Evolutionary conservation across 2,888 invertebrate genomes (phyloP).

Genomic region (Neoscelio sp.): DNA sequence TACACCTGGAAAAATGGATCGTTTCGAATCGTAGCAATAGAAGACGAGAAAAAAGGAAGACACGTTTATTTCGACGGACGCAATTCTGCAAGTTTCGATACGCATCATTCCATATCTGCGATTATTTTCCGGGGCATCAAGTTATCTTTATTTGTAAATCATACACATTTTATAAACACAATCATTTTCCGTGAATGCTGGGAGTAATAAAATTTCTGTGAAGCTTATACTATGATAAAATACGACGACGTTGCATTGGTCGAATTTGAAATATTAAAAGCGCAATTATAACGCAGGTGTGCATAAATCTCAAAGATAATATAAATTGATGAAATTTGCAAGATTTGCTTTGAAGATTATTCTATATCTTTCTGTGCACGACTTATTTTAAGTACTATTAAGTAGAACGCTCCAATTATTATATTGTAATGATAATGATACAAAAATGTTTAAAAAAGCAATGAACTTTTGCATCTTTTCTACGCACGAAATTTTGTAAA

Average conservation of each 20-base stretch:
- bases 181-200: conserved; percentile 49
- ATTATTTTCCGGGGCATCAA: conserved; percentile 44
- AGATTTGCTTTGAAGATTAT: conserved; percentile 33
- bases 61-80: neutral
- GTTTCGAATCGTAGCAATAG: no score
- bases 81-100: conserved; percentile 38
- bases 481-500: neutral
- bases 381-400: neutral
- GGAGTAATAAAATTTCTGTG: conserved; percentile 35
- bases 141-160: conserved; percentile 53
- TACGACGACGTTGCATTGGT: conserved; percentile 8
- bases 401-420: neutral
- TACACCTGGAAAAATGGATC: no score
- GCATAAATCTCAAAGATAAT: conserved; percentile 25
- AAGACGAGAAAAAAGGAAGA: neutral
- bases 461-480: no score
- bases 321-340: neutral
- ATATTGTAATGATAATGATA: neutral
- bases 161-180: conserved; percentile 43
- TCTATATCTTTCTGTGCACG: neutral
- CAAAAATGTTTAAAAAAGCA: neutral
- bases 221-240: conserved; percentile 1
- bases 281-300: no score
- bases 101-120: conserved; percentile 46
- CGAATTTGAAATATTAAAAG: no score